Percentiles rank a stretch among this genome's conserved stretches.
These are phyloP conservation scores for Sclerurus mexicanus DNA, from an alignment of 2,113 vertebrate species.

Conservation along the genomic window DNA sequence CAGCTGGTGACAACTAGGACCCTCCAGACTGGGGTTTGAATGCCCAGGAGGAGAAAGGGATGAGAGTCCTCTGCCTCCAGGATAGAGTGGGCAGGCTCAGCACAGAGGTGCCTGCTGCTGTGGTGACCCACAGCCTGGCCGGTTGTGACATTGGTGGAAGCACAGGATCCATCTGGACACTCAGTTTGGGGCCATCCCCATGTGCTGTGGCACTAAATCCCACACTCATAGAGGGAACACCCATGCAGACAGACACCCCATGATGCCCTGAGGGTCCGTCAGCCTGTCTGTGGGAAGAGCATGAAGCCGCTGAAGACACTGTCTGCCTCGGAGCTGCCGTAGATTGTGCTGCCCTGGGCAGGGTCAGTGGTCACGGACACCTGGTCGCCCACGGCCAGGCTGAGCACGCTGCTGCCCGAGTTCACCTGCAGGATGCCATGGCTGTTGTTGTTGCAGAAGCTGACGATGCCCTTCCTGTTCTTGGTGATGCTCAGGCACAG, in stretches of 20 bases:
- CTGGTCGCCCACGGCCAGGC: not conserved
- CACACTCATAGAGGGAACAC: not conserved
- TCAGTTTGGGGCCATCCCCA: accelerated
- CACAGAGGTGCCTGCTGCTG: not conserved
- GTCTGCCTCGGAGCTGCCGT: constrained; percentile 4
- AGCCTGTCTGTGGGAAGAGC: constrained; percentile 41
- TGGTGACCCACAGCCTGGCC: not conserved
- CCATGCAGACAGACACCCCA: accelerated
- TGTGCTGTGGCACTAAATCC: not conserved
- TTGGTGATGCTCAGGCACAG: constrained; percentile 76
- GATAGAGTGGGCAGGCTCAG: not conserved
- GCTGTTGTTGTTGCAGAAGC: constrained; percentile 78
- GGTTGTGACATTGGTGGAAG: not conserved
- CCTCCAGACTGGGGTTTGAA: not conserved
- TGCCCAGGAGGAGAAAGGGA: not conserved
- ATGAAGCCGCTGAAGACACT: constrained; percentile 85
- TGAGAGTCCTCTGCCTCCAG: not conserved
- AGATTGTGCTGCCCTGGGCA: not conserved
- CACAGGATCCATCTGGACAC: not conserved
- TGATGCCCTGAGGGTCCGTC: accelerated
- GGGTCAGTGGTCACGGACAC: constrained; percentile 71
- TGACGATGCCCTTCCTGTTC: not conserved
- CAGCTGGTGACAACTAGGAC: not conserved
- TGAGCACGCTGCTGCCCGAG: constrained; percentile 77
- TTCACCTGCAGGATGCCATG: constrained; percentile 65